Base-by-base conservation (phyloP, 2,888 invertebrate species). In the Hypsopygia costalis region DNA sequence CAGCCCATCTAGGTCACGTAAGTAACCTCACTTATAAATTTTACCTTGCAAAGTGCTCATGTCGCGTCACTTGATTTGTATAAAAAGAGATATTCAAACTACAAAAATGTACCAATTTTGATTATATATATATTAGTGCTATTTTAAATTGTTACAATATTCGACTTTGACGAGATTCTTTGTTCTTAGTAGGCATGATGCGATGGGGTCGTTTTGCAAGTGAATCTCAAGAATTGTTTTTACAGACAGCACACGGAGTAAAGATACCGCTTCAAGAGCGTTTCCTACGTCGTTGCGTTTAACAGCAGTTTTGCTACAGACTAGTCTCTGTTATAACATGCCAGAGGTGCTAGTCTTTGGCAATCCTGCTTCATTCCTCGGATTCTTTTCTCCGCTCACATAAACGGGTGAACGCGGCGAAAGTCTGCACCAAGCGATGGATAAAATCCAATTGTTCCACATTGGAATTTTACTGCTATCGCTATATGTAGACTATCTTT, bases 401-500 rank as follows among this genome's bases (percentile, higher is more conserved):
- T 53, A 52, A 62, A 57, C 51, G 51, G 55, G 62, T 62, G 49
- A 52, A 51, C 52, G 52, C 64, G 42, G 57, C 63, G 69, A 70
- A 66, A 62, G 75, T 80, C 76, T 78, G 71, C 86, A 79, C 66
- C 66, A 70, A 76, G 78, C 67, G 82, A 85, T 89, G 86, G 82
- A 69, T 77, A 75, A 76, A 80, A 80, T 81, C 80, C 85, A 86
- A 83, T 72, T 87, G 83, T 81, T 74, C 52, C 58, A 45, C 81
- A 81, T 82, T 88, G 87, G 83, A 72, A 81, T 83, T 86, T 83
- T 79, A 73, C 47, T 70, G 68, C 85, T 78, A 86, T 89, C 81
- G 76, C 73, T 81, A 71, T 73, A 77, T 85, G 88, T 81, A 77
- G 81, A 81, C 79, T 65, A 73, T 80, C 77, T 73, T 69, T 58